Conservation (phyloP, 2,888 invertebrate species). For the Proisotoma minuta region DNA sequence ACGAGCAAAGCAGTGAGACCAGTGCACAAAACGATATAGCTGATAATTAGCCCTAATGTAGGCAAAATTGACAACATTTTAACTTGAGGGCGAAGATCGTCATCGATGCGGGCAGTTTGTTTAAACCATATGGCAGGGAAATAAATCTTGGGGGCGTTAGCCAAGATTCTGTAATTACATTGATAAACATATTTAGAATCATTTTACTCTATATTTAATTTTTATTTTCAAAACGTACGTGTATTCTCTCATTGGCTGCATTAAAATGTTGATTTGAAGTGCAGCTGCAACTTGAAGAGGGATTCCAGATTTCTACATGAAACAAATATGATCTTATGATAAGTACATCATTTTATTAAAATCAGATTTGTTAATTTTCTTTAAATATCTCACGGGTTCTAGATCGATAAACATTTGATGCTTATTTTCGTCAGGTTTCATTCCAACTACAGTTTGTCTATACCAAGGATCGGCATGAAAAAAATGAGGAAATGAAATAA, state of each 20-base stretch:
- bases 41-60: constrained; percentile 56
- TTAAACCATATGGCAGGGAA: constrained; percentile 73
- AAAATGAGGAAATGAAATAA: constrained; percentile 77
- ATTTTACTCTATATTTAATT: neutral
- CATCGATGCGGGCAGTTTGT: constrained; percentile 61
- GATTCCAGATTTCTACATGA: constrained; percentile 61
- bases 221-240: constrained; percentile 55
- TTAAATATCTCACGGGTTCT: constrained; percentile 59
- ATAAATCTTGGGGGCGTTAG: constrained; percentile 56
- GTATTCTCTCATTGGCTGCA: constrained; percentile 63
- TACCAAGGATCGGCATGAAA: constrained; percentile 66
- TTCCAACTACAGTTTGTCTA: constrained; percentile 60
- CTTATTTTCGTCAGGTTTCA: constrained; percentile 61
- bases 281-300: constrained; percentile 69
- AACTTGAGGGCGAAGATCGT: constrained; percentile 58
- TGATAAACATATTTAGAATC: neutral
- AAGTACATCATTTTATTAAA: neutral
- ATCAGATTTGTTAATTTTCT: neutral
- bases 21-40: constrained; percentile 56
- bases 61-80: constrained; percentile 57
- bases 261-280: constrained; percentile 72
- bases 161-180: constrained; percentile 56
- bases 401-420: constrained; percentile 70
- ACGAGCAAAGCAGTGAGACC: constrained; percentile 52
- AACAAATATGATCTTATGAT: constrained; percentile 4